Evolutionary conservation across 2,113 vertebrate genomes (phyloP).

Genomic region (Scytalopus superciliaris): DNA sequence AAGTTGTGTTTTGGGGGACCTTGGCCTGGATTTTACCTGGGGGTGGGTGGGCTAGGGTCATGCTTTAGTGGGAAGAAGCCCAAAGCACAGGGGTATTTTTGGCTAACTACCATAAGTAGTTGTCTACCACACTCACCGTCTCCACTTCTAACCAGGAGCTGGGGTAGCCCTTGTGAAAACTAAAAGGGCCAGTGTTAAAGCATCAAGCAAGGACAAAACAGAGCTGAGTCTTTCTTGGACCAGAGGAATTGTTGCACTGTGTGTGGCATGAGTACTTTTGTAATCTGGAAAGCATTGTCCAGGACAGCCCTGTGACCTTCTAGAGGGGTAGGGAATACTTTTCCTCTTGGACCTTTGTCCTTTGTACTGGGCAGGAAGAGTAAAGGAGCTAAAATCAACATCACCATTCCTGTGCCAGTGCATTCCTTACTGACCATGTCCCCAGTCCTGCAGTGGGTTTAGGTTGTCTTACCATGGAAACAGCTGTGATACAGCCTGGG

Average conservation of each 20-base stretch:
- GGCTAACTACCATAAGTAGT: not conserved
- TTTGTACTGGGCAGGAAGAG: not conserved
- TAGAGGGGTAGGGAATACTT: not conserved
- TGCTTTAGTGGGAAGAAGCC: not conserved
- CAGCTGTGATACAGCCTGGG: fast-evolving
- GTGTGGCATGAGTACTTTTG: fast-evolving
- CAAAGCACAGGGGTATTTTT: not conserved
- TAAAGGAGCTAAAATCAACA: not conserved
- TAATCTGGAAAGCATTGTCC: not conserved
- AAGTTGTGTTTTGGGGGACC: not conserved
- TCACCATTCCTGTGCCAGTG: not conserved
- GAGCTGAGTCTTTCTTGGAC: not conserved
- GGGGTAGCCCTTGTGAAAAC: not conserved
- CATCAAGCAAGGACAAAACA: not conserved
- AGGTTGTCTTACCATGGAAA: fast-evolving
- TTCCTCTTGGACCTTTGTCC: not conserved
- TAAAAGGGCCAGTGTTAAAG: not conserved
- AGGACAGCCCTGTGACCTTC: not conserved
- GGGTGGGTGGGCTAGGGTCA: not conserved
- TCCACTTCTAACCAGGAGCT: not conserved
- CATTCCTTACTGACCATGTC: not conserved
- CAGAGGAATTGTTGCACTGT: not conserved
- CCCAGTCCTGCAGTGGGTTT: not conserved
- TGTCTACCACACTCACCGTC: not conserved
- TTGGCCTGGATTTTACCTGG: not conserved